Evolutionary conservation across 2,797 vertebrate genomes (phyloP).

Genomic region (Podarcis siculus): DNA sequence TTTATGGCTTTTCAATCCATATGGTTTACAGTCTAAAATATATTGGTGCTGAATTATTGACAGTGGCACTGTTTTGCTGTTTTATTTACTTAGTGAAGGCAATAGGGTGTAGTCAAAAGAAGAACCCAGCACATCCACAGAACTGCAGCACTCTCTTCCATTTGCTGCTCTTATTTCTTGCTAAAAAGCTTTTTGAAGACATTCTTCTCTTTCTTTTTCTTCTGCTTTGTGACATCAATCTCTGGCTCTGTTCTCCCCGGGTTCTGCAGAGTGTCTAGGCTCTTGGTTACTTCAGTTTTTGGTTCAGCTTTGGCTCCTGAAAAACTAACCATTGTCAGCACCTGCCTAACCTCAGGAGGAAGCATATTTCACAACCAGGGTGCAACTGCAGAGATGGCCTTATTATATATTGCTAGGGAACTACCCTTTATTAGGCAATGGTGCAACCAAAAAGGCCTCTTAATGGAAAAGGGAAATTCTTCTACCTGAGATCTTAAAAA

Average conservation of each 20-base stretch:
- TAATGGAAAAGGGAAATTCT: not conserved
- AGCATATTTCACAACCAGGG: no score
- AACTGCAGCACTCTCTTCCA: not conserved
- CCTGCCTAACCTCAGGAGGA: no score
- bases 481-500: not conserved
- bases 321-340: not conserved
- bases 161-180: conserved; percentile 65
- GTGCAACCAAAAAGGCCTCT: no score
- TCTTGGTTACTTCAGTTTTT: not conserved
- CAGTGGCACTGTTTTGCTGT: not conserved
- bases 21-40: not conserved
- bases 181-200: conserved; percentile 78
- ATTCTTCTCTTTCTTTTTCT: conserved; percentile 61
- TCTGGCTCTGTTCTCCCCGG: not conserved
- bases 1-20: no score
- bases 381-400: no score
- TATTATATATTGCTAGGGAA: no score
- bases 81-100: not conserved
- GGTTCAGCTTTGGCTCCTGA: conserved; percentile 12
- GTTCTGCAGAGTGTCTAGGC: not conserved
- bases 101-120: not conserved
- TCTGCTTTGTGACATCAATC: conserved; percentile 48
- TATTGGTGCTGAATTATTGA: not conserved
- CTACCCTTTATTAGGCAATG: no score
- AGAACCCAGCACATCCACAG: not conserved